phyloP scores from a whole-genome alignment of 2,113 vertebrate species.

The Phyllopteryx taeniolatus region DNA sequence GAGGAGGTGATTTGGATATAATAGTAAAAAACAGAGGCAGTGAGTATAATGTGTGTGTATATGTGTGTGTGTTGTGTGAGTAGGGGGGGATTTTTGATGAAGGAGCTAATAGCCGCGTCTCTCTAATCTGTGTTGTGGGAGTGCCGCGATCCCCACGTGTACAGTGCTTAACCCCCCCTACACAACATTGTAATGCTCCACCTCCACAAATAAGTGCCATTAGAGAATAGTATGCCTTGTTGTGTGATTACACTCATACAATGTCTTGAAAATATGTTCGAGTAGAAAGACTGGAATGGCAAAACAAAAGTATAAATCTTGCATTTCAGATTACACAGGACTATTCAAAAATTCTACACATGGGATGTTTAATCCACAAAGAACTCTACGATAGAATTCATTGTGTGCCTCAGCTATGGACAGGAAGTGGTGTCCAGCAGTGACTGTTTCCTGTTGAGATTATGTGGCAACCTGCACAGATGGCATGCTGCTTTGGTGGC shows the following conservation, averaged over 20 bases:
- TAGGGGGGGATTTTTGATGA: neutral
- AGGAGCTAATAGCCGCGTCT: conserved; percentile 49
- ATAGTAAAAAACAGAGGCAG: conserved; percentile 11
- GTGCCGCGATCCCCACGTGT: conserved; percentile 54
- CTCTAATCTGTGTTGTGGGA: conserved; percentile 61
- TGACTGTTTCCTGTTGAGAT: conserved; percentile 56
- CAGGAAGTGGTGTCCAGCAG: conserved; percentile 43
- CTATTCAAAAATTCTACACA: neutral
- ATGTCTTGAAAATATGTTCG: conserved; percentile 29
- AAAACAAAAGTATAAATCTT: conserved; percentile 15
- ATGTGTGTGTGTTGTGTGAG: conserved; percentile 3
- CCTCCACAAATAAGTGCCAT: conserved; percentile 51
- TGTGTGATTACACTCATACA: conserved; percentile 53
- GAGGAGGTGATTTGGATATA: conserved; percentile 17
- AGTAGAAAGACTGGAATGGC: neutral
- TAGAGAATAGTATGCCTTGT: conserved; percentile 50
- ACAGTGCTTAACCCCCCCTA: conserved; percentile 51
- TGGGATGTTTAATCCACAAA: neutral
- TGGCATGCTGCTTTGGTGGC: conserved; percentile 51
- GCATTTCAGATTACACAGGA: neutral
- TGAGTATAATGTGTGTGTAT: conserved; percentile 8
- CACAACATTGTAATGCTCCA: conserved; percentile 49
- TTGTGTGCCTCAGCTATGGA: neutral
- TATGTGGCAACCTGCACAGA: conserved; percentile 62
- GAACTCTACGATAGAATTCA: conserved; percentile 11